Evolutionary conservation across 2,888 invertebrate species (phyloP).

Genomic region (Eristalis tenax): DNA sequence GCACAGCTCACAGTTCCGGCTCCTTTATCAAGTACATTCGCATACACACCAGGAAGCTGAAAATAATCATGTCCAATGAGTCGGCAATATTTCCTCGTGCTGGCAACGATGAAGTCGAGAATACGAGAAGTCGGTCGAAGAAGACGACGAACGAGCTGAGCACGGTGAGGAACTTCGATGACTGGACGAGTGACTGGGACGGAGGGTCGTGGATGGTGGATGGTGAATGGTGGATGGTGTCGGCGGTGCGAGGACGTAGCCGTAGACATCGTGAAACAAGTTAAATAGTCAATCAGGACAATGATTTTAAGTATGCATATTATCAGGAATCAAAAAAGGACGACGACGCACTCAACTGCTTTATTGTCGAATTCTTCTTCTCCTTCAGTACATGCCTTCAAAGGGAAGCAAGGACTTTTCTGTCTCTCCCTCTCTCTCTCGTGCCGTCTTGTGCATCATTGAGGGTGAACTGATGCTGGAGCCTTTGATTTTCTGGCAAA

Average conservation of each 20-base stretch:
- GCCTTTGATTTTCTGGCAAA: constrained; percentile 71
- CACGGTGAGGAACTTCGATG: neutral
- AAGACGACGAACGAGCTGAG: neutral
- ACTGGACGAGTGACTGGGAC: neutral
- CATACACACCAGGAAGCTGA: constrained; percentile 43
- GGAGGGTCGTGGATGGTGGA: no score
- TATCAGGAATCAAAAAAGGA: constrained; percentile 55
- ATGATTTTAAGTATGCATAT: constrained; percentile 72
- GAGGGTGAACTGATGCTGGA: constrained; percentile 10
- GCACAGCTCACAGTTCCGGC: neutral
- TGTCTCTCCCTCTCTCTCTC: neutral
- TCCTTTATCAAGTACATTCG: constrained; percentile 31
- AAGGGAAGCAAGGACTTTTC: constrained; percentile 12
- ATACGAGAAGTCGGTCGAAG: neutral
- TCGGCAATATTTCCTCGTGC: constrained; percentile 64
- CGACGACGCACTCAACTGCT: constrained; percentile 56
- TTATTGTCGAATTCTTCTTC: constrained; percentile 48
- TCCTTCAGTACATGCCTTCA: constrained; percentile 30
- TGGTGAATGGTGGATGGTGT: no score
- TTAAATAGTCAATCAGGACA: constrained; percentile 72
- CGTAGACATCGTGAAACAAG: constrained; percentile 61
- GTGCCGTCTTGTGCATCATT: neutral
- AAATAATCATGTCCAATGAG: constrained; percentile 72
- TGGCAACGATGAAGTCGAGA: neutral
- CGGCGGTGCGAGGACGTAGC: neutral